Evolutionary conservation across 2,113 vertebrate genomes (phyloP).

Genomic region (Bungarus multicinctus): DNA sequence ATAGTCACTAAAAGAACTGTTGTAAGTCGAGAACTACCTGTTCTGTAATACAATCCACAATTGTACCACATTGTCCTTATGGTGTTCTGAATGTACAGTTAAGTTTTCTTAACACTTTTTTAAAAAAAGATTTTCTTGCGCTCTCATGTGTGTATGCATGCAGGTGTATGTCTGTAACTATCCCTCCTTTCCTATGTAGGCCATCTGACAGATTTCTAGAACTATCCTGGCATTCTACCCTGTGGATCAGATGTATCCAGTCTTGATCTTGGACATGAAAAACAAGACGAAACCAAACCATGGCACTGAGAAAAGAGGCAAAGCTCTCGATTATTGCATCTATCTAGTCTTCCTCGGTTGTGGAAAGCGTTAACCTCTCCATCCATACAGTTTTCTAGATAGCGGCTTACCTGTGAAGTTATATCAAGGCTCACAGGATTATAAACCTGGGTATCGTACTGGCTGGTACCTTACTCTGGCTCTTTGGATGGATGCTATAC

Average conservation of each 20-base stretch:
- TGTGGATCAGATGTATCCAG: not conserved
- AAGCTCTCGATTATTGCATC: not conserved
- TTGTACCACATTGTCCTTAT: not conserved
- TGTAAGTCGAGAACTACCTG: not conserved
- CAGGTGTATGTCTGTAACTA: not conserved
- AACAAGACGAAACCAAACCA: no score
- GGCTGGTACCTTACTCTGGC: not conserved
- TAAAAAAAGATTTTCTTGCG: not conserved
- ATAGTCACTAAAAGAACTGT: not conserved
- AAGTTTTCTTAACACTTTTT: not conserved
- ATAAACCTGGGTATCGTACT: not conserved
- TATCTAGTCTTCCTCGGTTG: not conserved
- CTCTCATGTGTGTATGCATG: not conserved
- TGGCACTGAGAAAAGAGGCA: not conserved
- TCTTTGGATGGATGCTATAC: not conserved
- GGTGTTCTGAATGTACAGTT: not conserved
- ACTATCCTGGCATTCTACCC: not conserved
- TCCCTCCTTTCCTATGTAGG: not conserved
- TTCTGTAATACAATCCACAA: not conserved
- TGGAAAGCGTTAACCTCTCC: not conserved
- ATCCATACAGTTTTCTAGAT: not conserved
- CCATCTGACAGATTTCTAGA: not conserved
- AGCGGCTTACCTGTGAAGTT: not conserved
- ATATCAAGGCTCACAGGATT: not conserved
- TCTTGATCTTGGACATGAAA: not conserved